Percentiles rank a stretch among this genome's conserved stretches.
phyloP scores from a whole-genome alignment of 2,797 vertebrate species.

The Chelonia mydas region DNA sequence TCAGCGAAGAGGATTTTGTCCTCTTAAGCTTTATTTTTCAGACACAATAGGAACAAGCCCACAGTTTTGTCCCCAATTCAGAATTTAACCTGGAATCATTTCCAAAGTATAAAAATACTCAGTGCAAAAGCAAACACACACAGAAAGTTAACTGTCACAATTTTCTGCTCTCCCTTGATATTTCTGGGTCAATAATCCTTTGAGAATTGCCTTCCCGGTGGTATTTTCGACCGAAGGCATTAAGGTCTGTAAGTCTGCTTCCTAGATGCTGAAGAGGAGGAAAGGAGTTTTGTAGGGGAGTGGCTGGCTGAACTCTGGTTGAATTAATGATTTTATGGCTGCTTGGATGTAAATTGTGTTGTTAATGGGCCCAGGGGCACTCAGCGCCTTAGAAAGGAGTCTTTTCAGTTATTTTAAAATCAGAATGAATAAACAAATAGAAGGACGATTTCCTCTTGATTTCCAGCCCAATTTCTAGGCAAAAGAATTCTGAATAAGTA shows the following conservation, averaged over 20 bases:
- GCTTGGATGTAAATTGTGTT: background rate
- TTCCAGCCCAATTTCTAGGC: background rate
- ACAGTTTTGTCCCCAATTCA: background rate
- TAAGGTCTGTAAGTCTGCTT: background rate
- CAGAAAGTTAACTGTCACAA: background rate
- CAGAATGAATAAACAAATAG: background rate
- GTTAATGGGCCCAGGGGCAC: accelerated
- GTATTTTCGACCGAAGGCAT: accelerated
- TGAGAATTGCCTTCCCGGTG: background rate
- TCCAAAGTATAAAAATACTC: background rate
- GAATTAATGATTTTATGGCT: background rate
- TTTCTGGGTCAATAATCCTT: background rate
- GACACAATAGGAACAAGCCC: background rate
- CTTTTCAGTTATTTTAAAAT: background rate
- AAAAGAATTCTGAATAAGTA: background rate
- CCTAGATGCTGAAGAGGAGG: background rate
- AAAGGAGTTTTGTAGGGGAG: background rate
- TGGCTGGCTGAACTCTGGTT: background rate
- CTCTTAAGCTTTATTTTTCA: accelerated
- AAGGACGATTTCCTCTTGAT: background rate
- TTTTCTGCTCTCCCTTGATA: background rate
- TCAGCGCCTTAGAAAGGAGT: background rate
- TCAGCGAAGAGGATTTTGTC: accelerated
- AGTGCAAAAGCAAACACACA: no score
- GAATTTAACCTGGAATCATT: background rate